Base-by-base conservation (phyloP, 2,113 vertebrate genomes). In the Promerops cafer region DNA sequence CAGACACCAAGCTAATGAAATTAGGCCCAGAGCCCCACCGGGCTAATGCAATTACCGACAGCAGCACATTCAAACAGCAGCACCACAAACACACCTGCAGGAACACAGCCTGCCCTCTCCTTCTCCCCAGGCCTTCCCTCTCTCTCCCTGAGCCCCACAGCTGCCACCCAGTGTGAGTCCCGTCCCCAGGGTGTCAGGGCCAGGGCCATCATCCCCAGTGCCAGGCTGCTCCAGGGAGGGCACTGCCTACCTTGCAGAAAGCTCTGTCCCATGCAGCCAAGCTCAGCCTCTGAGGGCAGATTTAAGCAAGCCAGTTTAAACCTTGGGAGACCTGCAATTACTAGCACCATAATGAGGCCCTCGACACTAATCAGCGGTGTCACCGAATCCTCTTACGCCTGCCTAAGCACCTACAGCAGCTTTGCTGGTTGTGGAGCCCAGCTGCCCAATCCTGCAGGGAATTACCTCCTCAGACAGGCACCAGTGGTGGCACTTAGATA, bases 331-430 rank as follows among this genome's bases (percentile, higher is more conserved):
- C 77, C 80, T 96, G 92, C 94, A 95, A 84, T 95, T 94, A 90
- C 21, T 74, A 93, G 54, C 71, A 21, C 50, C 0, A 0, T 97
- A 96, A 96, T 92, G 94, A 97, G 83, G 87, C 66, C 93, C 88
- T 96, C 37, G 0, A 90, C 89, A 20, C 91, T 97, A 97, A 97
- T 97, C 93, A 92, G 90, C 8, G 0, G 77, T 96, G 96, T 96
- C 96, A 96, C 75, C 5, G 3, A 97, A 97, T 97, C 96, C 90
- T 95, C 96, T 97, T 97, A 97, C 0, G 31, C 75, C 49, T 75
- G 86, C 94, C 83, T 97, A 97, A 97, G 96, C 71, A 2, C 75
- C 85, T 97, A 91, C 93, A 92, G 88, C 87, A 89, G 96, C 97
- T 97, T 96, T 96, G 64, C 80, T 69, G 54, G 63, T 79, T 92